A percentile compares a stretch with the other conserved stretches of the same genome.
Conservation (phyloP, 2,888 invertebrate genomes). For the Troglohyphantes excavatus region DNA sequence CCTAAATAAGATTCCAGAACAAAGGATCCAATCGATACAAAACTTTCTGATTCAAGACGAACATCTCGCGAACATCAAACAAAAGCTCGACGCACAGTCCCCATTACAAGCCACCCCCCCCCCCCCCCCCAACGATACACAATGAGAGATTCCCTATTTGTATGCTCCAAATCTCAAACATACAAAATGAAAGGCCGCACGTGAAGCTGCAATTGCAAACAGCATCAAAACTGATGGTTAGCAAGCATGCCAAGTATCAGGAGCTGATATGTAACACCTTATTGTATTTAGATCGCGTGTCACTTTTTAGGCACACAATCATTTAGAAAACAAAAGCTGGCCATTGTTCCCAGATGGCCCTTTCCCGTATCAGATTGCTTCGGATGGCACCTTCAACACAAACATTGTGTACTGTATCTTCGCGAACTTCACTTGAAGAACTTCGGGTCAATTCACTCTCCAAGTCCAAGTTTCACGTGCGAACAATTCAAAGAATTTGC, state of each 20-base stretch:
- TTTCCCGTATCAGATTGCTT: slow-evolving; percentile 32
- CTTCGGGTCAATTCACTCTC: not conserved
- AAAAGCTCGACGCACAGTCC: not conserved
- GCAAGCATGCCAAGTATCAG: not conserved
- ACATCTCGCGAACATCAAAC: not conserved
- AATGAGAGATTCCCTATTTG: slow-evolving; percentile 29
- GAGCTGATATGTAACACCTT: slow-evolving; percentile 38
- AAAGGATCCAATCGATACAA: not conserved
- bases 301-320: slow-evolving; percentile 15
- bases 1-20: no score
- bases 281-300: slow-evolving; percentile 57
- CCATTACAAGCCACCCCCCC: not conserved
- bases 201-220: slow-evolving; percentile 17
- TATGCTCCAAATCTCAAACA: slow-evolving; percentile 8
- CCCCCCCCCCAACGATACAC: slow-evolving; percentile 20
- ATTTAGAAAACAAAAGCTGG: slow-evolving; percentile 41
- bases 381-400: not conserved
- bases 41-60: not conserved
- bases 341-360: slow-evolving; percentile 20
- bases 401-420: not conserved
- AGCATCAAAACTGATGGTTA: not conserved
- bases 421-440: not conserved
- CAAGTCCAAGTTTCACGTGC: not conserved
- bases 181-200: slow-evolving; percentile 7
- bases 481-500: not conserved